These are phyloP conservation scores for Phyllostomus hastatus DNA, from an alignment of 2,113 vertebrate genomes.

Conservation along the genomic window DNA sequence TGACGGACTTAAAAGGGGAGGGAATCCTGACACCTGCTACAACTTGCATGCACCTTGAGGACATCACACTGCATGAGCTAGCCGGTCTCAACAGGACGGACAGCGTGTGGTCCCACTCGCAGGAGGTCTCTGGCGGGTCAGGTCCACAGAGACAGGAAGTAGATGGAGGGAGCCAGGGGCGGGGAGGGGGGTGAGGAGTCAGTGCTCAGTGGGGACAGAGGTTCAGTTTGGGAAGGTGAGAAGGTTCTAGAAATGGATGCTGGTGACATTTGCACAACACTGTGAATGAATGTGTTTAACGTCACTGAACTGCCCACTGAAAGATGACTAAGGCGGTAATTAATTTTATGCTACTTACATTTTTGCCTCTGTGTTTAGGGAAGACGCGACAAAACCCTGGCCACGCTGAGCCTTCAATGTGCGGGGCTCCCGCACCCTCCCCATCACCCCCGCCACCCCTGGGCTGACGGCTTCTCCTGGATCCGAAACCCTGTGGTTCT, in stretches of 20 bases:
- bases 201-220: background rate
- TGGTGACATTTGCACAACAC: background rate
- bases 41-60: too few species aligned
- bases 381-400: too few species aligned
- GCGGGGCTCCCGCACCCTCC: too few species aligned
- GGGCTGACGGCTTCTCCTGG: too few species aligned
- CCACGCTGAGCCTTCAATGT: too few species aligned
- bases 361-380: too few species aligned
- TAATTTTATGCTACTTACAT: constrained; percentile 48
- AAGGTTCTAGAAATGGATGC: background rate
- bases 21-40: too few species aligned
- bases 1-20: background rate
- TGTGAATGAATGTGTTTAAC: background rate
- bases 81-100: background rate
- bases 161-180: too few species aligned
- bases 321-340: background rate
- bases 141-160: too few species aligned
- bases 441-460: too few species aligned
- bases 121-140: background rate
- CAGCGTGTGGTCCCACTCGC: background rate
- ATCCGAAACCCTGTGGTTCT: too few species aligned
- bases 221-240: too few species aligned
- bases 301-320: background rate
- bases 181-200: background rate
- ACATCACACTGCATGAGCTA: background rate